Conservation (phyloP, 30 jellyfish, hydroid and myxozoan species). For the Hydra vulgaris region DNA sequence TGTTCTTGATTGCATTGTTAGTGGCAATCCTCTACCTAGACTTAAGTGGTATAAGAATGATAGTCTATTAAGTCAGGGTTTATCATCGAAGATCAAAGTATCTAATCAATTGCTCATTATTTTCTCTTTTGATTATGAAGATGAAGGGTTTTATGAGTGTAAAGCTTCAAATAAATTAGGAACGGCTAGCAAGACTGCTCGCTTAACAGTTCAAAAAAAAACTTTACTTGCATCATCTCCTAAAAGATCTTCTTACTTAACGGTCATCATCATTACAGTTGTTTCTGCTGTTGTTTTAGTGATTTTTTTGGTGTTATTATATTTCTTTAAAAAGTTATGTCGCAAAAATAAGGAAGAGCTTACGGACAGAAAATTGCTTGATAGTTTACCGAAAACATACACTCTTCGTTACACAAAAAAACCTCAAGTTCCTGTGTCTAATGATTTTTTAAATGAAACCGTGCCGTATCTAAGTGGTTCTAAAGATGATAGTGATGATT, state of each 20-base stretch:
- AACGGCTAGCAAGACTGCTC: slow-evolving; percentile 62
- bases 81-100: slow-evolving; percentile 29
- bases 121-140: slow-evolving; percentile 35
- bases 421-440: slow-evolving; percentile 6
- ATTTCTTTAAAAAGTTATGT: slow-evolving; percentile 13
- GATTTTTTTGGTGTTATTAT: background rate
- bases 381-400: slow-evolving; percentile 15
- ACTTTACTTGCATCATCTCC: background rate
- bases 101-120: slow-evolving; percentile 72
- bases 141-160: slow-evolving; percentile 79
- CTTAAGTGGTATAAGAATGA: slow-evolving; percentile 75
- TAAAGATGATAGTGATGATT: background rate
- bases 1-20: slow-evolving; percentile 88
- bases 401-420: slow-evolving; percentile 12
- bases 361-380: background rate
- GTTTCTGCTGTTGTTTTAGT: slow-evolving; percentile 53
- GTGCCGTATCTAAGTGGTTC: background rate
- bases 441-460: background rate
- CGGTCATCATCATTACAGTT: slow-evolving; percentile 62
- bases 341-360: slow-evolving; percentile 9
- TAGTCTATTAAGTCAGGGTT: slow-evolving; percentile 26
- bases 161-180: slow-evolving; percentile 81
- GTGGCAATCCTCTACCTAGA: slow-evolving; percentile 89
- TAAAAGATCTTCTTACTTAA: slow-evolving; percentile 44
- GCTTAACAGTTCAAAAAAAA: slow-evolving; percentile 55